Base-by-base conservation (phyloP, 2,113 vertebrate species). In the Taurulus bubalis region DNA sequence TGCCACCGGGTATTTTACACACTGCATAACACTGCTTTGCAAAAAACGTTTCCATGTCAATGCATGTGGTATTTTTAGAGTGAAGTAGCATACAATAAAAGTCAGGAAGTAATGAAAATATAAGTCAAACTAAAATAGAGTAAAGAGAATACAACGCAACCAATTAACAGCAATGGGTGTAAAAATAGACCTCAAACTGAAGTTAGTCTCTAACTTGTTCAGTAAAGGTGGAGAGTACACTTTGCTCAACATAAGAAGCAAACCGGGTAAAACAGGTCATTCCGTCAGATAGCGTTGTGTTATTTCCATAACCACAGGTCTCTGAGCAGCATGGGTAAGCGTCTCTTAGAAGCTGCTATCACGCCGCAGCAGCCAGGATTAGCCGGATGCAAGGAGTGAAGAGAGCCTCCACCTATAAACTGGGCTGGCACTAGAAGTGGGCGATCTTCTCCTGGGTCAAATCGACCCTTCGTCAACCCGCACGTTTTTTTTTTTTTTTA, bases 301-400 rank as follows among this genome's bases (percentile, higher is more conserved):
- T 63, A 72, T 76, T 79, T 76, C 32, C 38, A 71, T 32, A 55
- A 62, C 58, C 59, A 56, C 76, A 71, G 63, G 49, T 75, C 65
- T 47, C 42, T 51, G 58, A 75, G 38, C 22, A 56, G 78, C 58
- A 51, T 20, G 34, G 66, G 36, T 28, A 26, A 71, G 67, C 2
- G 2, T 74, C 64, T 70, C 68, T 15, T 77, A 79, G 77, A 71
- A 75, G 47, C 71, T 45, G 14, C 64, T 85, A 82, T 75, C 75
- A 75, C 59, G 51, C 56, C 49, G 34, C 65, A 65, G 7, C 79
- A 78, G 79, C 58, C 65, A 15, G 79, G 79, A 82, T 82, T 82
- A 86, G 59, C 49, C 58, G 64, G 49, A 68, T 69, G 55, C 69
- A 40, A 34, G 22, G 32, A 28, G 66, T 3, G 60, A 16, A 16